These are phyloP conservation scores for Temnothorax curvispinosus DNA, from an alignment of 1,140 invertebrate genomes.

Conservation along the genomic window DNA sequence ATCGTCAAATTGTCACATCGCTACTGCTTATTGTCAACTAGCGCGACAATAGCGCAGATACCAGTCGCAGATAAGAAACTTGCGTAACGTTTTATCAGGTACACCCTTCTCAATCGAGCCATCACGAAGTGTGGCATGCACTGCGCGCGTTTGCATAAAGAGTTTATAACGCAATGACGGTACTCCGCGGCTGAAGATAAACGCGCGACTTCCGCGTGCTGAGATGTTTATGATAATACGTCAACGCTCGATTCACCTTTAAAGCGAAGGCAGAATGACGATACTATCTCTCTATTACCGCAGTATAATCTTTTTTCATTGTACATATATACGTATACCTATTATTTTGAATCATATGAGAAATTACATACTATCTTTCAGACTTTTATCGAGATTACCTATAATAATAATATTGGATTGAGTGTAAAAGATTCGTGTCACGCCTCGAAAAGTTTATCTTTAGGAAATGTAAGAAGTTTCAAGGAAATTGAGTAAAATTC, in stretches of 20 bases:
- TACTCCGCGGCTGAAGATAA: conserved; percentile 5
- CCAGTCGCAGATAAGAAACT: not conserved
- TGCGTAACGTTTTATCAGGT: not conserved
- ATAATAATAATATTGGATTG: not conserved
- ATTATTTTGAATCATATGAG: not conserved
- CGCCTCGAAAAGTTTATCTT: not conserved
- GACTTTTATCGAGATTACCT: not conserved
- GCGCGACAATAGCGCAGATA: not conserved
- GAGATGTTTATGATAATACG: not conserved
- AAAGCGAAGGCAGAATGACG: not conserved
- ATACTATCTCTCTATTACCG: not conserved
- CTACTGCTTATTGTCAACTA: not conserved
- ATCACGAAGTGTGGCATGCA: not conserved
- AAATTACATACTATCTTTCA: not conserved
- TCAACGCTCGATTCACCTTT: not conserved
- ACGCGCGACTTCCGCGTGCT: not conserved
- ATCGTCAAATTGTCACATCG: not conserved
- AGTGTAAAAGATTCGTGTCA: not conserved
- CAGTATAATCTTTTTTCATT: not conserved
- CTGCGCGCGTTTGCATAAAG: not conserved
- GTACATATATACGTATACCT: too few species aligned
- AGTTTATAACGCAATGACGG: not conserved
- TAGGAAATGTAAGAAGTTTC: not conserved
- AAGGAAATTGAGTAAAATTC: not conserved
- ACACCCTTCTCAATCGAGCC: not conserved